Percentiles rank a stretch among this genome's conserved stretches.
Evolutionary conservation across 2,797 vertebrate species (phyloP).

Genomic region (Prionace glauca): DNA sequence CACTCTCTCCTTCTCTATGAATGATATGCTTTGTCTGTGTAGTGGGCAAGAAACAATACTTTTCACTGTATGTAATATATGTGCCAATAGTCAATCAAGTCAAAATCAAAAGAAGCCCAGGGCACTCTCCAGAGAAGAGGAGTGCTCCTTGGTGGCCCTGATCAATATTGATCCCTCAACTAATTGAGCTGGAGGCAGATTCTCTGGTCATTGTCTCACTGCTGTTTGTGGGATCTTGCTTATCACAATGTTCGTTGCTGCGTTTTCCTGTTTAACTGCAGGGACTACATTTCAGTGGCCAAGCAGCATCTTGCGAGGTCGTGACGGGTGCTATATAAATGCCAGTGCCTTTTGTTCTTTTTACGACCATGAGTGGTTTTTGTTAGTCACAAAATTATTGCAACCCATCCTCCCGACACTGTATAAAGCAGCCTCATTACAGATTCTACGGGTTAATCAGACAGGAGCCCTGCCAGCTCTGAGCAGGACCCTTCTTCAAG

Average conservation of each 20-base stretch:
- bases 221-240: neutral
- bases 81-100: no score
- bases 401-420: neutral
- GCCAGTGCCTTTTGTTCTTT: neutral
- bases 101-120: neutral
- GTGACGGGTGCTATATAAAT: neutral
- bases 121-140: neutral
- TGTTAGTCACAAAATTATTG: neutral
- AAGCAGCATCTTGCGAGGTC: neutral
- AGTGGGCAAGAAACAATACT: no score
- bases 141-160: neutral
- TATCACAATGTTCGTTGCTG: neutral
- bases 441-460: neutral
- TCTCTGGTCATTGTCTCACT: neutral
- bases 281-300: neutral
- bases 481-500: neutral
- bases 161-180: neutral
- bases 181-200: neutral
- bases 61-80: no score
- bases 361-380: neutral
- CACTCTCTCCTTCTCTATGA: no score
- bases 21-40: no score
- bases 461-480: neutral
- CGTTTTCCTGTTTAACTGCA: neutral
- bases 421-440: neutral